Conservation (phyloP, 2,888 invertebrate species). For the Acleris holmiana region DNA sequence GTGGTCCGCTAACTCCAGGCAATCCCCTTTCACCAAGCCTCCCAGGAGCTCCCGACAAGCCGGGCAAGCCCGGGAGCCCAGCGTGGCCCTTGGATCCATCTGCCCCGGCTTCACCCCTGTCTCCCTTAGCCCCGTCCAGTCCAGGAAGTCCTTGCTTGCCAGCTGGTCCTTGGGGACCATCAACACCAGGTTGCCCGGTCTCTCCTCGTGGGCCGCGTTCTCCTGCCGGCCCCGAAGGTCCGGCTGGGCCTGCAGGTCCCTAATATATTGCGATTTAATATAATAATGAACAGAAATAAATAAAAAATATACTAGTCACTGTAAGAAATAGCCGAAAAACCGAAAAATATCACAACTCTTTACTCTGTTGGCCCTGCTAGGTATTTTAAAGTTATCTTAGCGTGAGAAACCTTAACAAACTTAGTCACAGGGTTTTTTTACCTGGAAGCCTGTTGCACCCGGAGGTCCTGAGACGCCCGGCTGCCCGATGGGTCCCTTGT, state of each 20-base stretch:
- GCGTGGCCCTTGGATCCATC: constrained; percentile 92
- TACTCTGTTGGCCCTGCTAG: no score
- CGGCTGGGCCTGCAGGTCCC: constrained; percentile 87
- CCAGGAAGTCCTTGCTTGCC: constrained; percentile 92
- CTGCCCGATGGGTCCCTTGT: constrained; percentile 89
- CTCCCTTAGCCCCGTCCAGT: constrained; percentile 88
- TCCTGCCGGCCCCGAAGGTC: constrained; percentile 88
- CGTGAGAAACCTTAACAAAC: no score
- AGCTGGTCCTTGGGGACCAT: constrained; percentile 90
- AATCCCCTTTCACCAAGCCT: constrained; percentile 88
- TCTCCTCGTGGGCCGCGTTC: constrained; percentile 90
- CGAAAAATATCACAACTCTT: no score
- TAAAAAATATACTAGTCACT: no score
- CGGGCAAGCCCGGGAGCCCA: constrained; percentile 93
- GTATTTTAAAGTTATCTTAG: no score
- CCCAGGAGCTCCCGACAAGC: constrained; percentile 89
- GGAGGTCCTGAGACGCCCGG: constrained; percentile 86
- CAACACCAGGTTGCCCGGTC: constrained; percentile 89
- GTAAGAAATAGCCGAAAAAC: no score
- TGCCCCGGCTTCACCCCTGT: constrained; percentile 85
- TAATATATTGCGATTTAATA: constrained; percentile 47
- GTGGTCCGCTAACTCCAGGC: constrained; percentile 86
- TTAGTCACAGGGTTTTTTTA: constrained; percentile 54
- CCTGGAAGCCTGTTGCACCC: constrained; percentile 89
- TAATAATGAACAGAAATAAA: no score